Evolutionary conservation across 2,113 vertebrate species (phyloP).

Genomic region (Corynorhinus townsendii): DNA sequence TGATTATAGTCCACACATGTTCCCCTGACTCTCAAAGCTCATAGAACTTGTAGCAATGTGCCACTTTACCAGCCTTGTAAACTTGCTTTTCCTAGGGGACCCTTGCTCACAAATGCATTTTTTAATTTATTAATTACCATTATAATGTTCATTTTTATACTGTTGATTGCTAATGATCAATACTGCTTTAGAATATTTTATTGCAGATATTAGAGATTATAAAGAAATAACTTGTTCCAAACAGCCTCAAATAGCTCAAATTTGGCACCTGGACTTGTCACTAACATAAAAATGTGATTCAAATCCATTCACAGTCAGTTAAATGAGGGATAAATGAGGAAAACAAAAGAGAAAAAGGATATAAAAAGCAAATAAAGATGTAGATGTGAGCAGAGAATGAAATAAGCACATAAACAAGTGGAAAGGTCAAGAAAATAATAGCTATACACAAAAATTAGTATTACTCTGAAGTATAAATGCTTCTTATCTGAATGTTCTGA

Average conservation of each 20-base stretch:
- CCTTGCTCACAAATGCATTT: background rate
- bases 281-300: background rate
- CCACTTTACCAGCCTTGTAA: background rate
- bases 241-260: background rate
- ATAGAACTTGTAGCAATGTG: background rate
- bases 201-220: background rate
- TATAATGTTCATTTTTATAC: background rate
- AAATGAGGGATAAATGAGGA: background rate
- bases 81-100: background rate
- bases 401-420: background rate
- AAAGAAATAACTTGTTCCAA: background rate
- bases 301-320: background rate
- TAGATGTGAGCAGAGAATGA: background rate
- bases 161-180: background rate
- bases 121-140: background rate
- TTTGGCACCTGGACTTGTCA: background rate
- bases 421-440: conserved; percentile 16
- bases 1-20: background rate
- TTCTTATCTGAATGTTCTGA: background rate
- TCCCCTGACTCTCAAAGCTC: background rate
- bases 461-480: background rate
- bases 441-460: background rate
- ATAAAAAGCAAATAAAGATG: background rate
- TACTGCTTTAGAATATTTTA: background rate
- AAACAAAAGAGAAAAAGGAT: background rate